Evolutionary conservation across 2,888 invertebrate genomes (phyloP), one percentile per base, ranked within the genome.

Genomic region (Synanthedon tipuliformis): DNA sequence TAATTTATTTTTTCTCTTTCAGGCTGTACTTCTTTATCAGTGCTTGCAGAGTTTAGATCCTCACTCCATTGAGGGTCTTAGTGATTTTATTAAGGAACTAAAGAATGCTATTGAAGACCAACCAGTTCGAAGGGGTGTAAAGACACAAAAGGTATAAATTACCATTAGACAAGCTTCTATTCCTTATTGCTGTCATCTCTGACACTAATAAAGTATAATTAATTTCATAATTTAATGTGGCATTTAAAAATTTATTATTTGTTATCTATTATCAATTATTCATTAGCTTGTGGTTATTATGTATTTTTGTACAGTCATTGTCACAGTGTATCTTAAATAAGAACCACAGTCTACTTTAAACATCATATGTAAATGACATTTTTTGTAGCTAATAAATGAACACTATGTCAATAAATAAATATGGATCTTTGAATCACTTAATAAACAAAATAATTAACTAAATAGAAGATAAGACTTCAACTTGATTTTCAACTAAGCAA

Each of bases 1-100:
- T 10, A 34, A 34, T 3, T 2, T 3, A 34, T 34, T 0, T 34
- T 34, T 34, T 34, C 34, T 57, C 51, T 60, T 59, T 0, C 64
- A 93, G 93, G 96, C 96, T 57, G 90, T 93, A 57, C 90, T 96
- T 60, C 90, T 96, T 61, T 92, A 94, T 75, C 94, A 95, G 75
- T 93, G 95, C 75, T 87, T 96, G 65, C 89, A 91, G 70, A 91
- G 90, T 64, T 83, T 93, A 59, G 94, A 94, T 61, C 84, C 92
- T 50, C 91, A 92, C 57, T 93, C 93, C 50, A 90, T 93, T 52
- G 95, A 95, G 68, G 92, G 93, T 61, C 90, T 93, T n/a, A 83
- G 90, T 57, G 93, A 94, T 71, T 93, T 96, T 54, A 82, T 92
- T 61, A 92, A 92, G 66, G 95, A 94, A 73, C 87, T 96, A 59